Conservation (phyloP, 2,888 invertebrate genomes). For the Priocnemis perturbator region DNA sequence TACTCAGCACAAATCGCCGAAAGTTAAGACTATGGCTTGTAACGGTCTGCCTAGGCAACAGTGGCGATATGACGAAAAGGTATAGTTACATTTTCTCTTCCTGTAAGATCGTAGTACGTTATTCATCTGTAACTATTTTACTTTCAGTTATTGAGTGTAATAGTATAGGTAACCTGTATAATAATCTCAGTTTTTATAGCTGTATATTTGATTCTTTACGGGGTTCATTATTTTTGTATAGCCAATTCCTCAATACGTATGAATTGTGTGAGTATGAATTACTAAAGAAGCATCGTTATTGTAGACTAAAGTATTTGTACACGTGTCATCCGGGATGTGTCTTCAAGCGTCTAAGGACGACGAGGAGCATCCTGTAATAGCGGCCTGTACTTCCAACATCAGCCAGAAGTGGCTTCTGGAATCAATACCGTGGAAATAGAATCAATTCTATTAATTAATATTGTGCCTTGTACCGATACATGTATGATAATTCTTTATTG, state of each 20-base stretch:
- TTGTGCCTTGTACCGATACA: too few relatives aligned
- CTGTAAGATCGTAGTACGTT: not conserved
- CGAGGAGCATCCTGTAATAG: slow-evolving; percentile 78
- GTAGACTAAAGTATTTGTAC: slow-evolving; percentile 77
- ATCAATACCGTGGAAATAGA: slow-evolving; percentile 81
- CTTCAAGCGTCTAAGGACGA: slow-evolving; percentile 77
- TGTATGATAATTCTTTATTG: not conserved
- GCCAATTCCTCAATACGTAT: too few relatives aligned
- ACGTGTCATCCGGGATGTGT: slow-evolving; percentile 78
- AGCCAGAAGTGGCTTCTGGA: slow-evolving; percentile 84
- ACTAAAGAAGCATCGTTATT: slow-evolving; percentile 33
- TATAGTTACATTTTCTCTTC: slow-evolving; percentile 49
- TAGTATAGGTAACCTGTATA: not conserved
- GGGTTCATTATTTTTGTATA: too few relatives aligned
- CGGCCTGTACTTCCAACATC: slow-evolving; percentile 78
- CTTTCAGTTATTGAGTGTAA: not conserved
- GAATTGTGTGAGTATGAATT: not conserved
- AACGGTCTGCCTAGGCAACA: slow-evolving; percentile 82
- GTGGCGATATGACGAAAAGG: slow-evolving; percentile 80
- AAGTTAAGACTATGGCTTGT: slow-evolving; percentile 85
- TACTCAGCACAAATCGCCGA: slow-evolving; percentile 77
- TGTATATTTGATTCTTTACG: too few relatives aligned
- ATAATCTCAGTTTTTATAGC: not conserved
- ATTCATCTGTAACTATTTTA: not conserved
- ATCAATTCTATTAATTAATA: not conserved